These are phyloP conservation scores for Equus quagga DNA, from an alignment of 2,113 vertebrate species.

Conservation along the genomic window DNA sequence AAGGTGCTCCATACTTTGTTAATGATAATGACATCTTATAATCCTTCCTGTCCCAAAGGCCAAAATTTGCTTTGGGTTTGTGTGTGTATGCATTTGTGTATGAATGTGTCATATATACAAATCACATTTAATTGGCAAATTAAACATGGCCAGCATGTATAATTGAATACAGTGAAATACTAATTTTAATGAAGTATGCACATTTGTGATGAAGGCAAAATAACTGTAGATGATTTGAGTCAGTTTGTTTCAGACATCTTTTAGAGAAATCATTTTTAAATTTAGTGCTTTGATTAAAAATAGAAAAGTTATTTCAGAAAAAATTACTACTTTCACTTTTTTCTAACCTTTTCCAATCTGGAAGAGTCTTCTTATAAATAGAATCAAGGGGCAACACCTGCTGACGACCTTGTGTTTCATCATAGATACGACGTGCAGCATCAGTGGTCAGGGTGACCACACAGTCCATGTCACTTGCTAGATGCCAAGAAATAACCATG, in stretches of 20 bases:
- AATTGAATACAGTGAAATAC: neutral
- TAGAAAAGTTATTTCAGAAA: neutral
- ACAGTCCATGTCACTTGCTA: slow-evolving; percentile 96
- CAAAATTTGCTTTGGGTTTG: slow-evolving; percentile 28
- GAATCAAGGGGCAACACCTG: slow-evolving; percentile 95
- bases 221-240: neutral
- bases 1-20: neutral
- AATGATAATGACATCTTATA: neutral
- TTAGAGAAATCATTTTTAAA: slow-evolving; percentile 40
- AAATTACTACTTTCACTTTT: neutral
- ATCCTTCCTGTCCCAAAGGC: neutral
- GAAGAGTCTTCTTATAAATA: slow-evolving; percentile 90
- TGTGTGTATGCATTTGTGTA: neutral
- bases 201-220: slow-evolving; percentile 36
- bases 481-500: slow-evolving; percentile 95
- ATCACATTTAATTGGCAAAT: neutral
- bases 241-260: neutral
- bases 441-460: slow-evolving; percentile 92
- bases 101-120: neutral
- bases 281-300: slow-evolving; percentile 24
- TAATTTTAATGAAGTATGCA: neutral
- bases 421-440: slow-evolving; percentile 90
- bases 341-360: slow-evolving; percentile 90
- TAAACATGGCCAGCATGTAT: neutral
- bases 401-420: slow-evolving; percentile 91